phyloP scores from a whole-genome alignment of 37 sponge, comb jelly and placozoan genomes.

The Chondrosia reniformis region DNA sequence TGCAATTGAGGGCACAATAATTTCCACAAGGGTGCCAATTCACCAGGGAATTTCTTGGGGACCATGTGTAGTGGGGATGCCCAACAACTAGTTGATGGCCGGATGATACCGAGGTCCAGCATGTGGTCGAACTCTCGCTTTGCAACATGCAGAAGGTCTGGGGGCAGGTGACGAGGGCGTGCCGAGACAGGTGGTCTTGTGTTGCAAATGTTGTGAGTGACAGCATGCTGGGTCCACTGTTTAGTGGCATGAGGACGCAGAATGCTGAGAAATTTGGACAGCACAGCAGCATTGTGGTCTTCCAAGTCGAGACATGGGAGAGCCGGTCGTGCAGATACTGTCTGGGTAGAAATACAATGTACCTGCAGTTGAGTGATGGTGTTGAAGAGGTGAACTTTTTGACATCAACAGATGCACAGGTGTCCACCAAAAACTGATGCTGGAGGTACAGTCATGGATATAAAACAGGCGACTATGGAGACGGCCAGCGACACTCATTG shows the following conservation, averaged over 20 bases:
- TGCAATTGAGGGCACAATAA: constrained; percentile 51
- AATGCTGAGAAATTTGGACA: no score
- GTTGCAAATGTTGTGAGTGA: no score
- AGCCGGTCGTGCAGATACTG: neutral
- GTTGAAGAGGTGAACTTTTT: constrained; percentile 22
- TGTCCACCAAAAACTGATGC: constrained; percentile 20
- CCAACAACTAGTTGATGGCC: no score
- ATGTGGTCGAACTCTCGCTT: no score
- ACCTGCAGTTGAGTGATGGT: neutral
- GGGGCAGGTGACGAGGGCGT: no score
- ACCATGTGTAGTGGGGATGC: no score
- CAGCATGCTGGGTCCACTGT: no score
- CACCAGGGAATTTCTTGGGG: constrained; percentile 31
- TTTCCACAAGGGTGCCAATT: constrained; percentile 71
- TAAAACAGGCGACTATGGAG: constrained; percentile 51
- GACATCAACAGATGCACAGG: constrained; percentile 37
- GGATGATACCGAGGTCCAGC: no score
- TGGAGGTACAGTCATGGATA: constrained; percentile 19
- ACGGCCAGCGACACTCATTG: constrained; percentile 18
- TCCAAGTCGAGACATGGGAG: neutral
- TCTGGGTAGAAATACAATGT: neutral
- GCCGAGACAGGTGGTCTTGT: no score
- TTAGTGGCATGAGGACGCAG: no score
- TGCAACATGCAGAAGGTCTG: no score
- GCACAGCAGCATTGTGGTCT: no score